Evolutionary conservation across 2,888 invertebrate genomes (phyloP).

Genomic region (Synergus gifuensis): DNA sequence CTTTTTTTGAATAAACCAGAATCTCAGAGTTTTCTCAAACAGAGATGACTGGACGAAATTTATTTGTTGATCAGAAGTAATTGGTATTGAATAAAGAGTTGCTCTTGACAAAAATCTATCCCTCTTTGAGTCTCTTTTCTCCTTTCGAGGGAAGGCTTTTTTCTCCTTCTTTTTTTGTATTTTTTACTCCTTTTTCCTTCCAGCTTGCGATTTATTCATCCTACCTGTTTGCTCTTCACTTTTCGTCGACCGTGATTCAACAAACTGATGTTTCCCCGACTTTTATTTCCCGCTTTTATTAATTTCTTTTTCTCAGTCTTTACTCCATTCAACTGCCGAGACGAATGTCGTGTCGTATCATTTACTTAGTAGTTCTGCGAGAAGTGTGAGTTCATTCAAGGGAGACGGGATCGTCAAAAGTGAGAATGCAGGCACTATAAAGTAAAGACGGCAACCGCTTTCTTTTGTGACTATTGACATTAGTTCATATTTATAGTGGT

Average conservation of each 20-base stretch:
- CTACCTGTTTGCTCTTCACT: background rate
- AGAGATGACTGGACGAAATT: too few species aligned
- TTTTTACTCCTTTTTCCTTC: background rate
- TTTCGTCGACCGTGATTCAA: background rate
- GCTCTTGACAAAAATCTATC: background rate
- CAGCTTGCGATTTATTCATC: background rate
- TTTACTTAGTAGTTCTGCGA: background rate
- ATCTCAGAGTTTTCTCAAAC: too few species aligned
- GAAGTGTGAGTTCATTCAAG: constrained; percentile 19
- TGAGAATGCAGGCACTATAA: background rate
- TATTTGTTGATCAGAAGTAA: too few species aligned
- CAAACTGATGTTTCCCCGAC: background rate
- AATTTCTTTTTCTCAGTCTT: background rate
- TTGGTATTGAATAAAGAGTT: background rate
- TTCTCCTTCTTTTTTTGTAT: background rate
- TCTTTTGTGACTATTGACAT: constrained; percentile 8
- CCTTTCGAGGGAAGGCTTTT: background rate
- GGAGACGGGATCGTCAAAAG: background rate
- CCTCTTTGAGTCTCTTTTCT: background rate
- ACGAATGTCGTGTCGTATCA: constrained; percentile 3
- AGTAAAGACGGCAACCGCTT: background rate
- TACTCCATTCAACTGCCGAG: background rate
- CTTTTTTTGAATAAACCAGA: too few species aligned
- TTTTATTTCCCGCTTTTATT: constrained; percentile 1
- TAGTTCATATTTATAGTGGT: background rate